Percentiles rank a stretch among this genome's conserved stretches.
Evolutionary conservation across 2,888 invertebrate genomes (phyloP).

Genomic region (Pristionchus mayeri): DNA sequence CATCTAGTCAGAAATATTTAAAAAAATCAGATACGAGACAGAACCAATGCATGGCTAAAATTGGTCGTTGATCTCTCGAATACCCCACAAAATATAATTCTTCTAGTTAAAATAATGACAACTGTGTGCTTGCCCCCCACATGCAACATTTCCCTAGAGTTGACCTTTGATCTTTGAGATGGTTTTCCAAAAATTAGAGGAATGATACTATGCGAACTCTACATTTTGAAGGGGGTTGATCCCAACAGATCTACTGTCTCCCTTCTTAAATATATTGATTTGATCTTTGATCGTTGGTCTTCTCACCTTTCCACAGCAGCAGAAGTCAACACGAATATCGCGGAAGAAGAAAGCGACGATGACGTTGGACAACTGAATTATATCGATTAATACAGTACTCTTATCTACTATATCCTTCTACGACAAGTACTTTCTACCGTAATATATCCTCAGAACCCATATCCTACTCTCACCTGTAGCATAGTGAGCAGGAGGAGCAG

Average conservation of each 20-base stretch:
- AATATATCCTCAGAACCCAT: background rate
- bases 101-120: no score
- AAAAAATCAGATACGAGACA: no score
- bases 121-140: no score
- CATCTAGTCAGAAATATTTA: no score
- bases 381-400: background rate
- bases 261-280: no score
- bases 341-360: conserved; percentile 32
- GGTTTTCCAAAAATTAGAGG: background rate
- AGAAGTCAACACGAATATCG: conserved; percentile 27
- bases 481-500: background rate
- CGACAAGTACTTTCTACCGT: background rate
- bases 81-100: no score
- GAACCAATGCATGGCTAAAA: no score
- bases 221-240: background rate
- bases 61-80: no score
- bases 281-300: background rate
- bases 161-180: background rate
- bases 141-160: no score
- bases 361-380: background rate
- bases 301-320: conserved; percentile 38
- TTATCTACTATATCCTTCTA: background rate
- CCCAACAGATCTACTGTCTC: no score
- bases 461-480: background rate
- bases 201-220: background rate